A percentile compares a stretch with the other conserved stretches of the same genome.
phyloP scores from a whole-genome alignment of 2,113 vertebrate species.

The Egretta garzetta region DNA sequence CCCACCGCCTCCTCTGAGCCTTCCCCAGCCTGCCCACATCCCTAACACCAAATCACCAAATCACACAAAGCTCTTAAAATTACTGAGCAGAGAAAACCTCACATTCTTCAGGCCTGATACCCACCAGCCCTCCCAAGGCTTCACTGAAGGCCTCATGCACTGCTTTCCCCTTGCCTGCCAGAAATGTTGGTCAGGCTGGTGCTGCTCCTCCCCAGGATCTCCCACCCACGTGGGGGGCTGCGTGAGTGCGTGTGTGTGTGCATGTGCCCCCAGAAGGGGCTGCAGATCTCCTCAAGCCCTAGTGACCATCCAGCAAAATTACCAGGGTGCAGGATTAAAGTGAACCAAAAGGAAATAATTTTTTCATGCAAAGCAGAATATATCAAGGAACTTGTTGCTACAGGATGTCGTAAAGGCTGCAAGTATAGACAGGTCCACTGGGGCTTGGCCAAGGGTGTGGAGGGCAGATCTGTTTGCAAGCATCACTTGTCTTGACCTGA shows the following conservation, averaged over 20 bases:
- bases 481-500: background rate
- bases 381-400: background rate
- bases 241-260: accelerated
- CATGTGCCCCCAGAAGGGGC: background rate
- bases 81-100: background rate
- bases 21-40: background rate
- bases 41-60: background rate
- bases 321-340: background rate
- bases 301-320: background rate
- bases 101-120: background rate
- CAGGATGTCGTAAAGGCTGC: background rate
- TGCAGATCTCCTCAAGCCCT: background rate
- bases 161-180: background rate
- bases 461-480: background rate
- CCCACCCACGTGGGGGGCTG: background rate
- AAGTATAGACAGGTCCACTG: background rate
- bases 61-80: background rate
- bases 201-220: background rate
- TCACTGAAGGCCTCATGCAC: background rate
- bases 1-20: background rate
- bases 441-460: background rate
- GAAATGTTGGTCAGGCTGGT: background rate
- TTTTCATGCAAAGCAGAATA: background rate
- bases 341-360: background rate
- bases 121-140: background rate